Conservation (phyloP, 2,113 vertebrate genomes). For the Poecilia latipinna region DNA sequence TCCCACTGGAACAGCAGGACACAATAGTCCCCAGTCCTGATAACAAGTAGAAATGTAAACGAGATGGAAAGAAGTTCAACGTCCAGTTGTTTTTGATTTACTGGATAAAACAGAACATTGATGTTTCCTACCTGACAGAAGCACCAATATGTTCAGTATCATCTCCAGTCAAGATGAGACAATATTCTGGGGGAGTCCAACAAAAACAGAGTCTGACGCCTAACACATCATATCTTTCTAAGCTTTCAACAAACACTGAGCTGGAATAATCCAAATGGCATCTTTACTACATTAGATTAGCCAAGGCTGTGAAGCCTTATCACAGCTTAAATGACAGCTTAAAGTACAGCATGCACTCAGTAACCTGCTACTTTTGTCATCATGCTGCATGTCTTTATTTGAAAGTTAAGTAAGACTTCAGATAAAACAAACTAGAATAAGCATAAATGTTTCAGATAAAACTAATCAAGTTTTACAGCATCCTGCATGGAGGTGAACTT, state of each 20-base stretch:
- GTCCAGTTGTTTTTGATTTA: not conserved
- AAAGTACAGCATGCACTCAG: constrained; percentile 70
- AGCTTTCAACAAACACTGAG: not conserved
- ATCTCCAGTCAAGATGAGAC: constrained; percentile 49
- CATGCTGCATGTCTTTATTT: not conserved
- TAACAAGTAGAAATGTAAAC: not conserved
- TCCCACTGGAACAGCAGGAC: constrained; percentile 38
- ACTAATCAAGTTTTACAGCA: not conserved
- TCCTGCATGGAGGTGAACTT: not conserved
- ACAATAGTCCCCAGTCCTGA: constrained; percentile 36
- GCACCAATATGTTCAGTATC: constrained; percentile 44
- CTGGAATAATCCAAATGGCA: not conserved
- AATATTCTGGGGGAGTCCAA: not conserved
- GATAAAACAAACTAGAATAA: not conserved
- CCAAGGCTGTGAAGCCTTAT: constrained; percentile 37
- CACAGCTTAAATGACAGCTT: constrained; percentile 14
- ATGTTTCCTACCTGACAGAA: constrained; percentile 69
- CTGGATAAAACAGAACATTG: not conserved
- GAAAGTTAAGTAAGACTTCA: not conserved
- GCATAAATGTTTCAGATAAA: not conserved
- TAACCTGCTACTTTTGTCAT: constrained; percentile 23
- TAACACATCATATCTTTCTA: not conserved
- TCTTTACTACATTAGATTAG: constrained; percentile 38
- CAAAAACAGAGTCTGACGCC: not conserved
- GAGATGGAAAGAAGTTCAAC: not conserved